phyloP scores from a whole-genome alignment of 2,888 invertebrate species.

The Chironomus tentans region DNA sequence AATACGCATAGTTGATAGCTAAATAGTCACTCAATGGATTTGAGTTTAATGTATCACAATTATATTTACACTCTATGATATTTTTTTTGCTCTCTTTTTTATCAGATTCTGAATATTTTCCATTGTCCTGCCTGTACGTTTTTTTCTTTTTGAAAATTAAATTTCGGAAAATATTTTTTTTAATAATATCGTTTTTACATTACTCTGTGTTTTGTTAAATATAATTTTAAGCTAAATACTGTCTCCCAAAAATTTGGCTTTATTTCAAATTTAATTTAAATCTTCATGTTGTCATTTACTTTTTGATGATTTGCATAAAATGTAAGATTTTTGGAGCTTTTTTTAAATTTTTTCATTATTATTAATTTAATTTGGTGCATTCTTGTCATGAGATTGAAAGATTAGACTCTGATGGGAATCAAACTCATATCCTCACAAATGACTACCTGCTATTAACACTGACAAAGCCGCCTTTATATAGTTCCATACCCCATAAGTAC shows the following conservation, averaged over 20 bases:
- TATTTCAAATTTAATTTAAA: background rate
- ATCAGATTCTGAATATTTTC: background rate
- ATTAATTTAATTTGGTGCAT: too few relatives aligned
- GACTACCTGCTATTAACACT: too few relatives aligned
- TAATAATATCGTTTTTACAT: background rate
- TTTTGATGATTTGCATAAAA: too few relatives aligned
- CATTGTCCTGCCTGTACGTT: background rate
- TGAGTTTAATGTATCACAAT: conserved; percentile 24
- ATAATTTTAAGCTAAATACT: conserved; percentile 24
- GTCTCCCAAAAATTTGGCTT: conserved; percentile 20
- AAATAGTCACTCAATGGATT: background rate
- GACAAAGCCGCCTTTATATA: too few relatives aligned
- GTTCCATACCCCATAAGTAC: too few relatives aligned
- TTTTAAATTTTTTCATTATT: too few relatives aligned
- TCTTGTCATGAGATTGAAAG: too few relatives aligned
- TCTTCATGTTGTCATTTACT: background rate
- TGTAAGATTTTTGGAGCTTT: too few relatives aligned
- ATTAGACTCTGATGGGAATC: too few relatives aligned
- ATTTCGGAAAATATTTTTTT: conserved; percentile 5
- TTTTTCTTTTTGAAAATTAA: background rate
- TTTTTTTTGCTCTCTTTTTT: background rate
- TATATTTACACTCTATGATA: conserved; percentile 18
- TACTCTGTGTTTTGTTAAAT: conserved; percentile 1
- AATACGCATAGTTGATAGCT: background rate
- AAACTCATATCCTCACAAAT: too few relatives aligned